phyloP scores from a whole-genome alignment of 1,140 invertebrate genomes.

The Antheraea mylitta region DNA sequence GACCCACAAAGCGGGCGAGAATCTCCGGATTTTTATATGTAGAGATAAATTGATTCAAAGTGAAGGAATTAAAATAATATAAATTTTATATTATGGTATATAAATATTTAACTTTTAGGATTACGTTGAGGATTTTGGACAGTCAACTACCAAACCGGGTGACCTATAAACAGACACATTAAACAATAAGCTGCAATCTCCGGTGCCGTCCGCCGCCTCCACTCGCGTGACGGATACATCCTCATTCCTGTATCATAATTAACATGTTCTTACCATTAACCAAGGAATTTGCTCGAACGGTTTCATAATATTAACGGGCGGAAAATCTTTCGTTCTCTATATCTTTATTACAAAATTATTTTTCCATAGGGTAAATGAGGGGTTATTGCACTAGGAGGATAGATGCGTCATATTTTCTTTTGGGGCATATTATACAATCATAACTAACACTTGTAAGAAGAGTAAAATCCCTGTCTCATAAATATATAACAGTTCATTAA shows the following conservation, averaged over 20 bases:
- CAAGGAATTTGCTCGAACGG: neutral
- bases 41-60: neutral
- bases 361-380: too few relatives aligned
- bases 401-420: too few relatives aligned
- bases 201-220: slow-evolving; percentile 21
- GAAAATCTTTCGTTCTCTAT: neutral
- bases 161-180: slow-evolving; percentile 26
- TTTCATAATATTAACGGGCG: neutral
- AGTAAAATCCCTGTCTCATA: too few relatives aligned
- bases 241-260: slow-evolving; percentile 25
- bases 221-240: slow-evolving; percentile 20
- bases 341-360: too few relatives aligned
- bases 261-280: slow-evolving; percentile 9
- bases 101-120: neutral
- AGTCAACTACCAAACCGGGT: slow-evolving; percentile 16
- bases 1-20: too few relatives aligned
- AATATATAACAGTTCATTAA: too few relatives aligned
- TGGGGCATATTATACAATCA: too few relatives aligned
- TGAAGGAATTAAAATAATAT: neutral
- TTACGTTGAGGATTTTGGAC: neutral
- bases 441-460: too few relatives aligned
- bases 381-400: too few relatives aligned
- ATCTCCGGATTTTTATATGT: too few relatives aligned
- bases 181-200: slow-evolving; percentile 27
- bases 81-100: neutral